Percentiles rank a stretch among this genome's conserved stretches.
phyloP scores from a whole-genome alignment of 2,113 vertebrate species.

The Castor canadensis region DNA sequence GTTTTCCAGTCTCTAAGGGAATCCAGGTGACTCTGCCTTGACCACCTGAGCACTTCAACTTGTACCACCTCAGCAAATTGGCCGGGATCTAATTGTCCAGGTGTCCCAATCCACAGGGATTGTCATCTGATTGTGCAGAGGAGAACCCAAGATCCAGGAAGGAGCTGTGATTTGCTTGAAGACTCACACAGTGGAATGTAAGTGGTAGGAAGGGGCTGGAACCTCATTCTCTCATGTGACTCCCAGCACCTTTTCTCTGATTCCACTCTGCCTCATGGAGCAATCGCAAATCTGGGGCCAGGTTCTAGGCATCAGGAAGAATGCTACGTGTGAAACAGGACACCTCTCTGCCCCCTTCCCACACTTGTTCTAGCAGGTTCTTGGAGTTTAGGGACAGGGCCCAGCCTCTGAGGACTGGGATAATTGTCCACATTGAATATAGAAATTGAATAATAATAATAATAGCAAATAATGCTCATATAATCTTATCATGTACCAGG shows the following conservation, averaged over 20 bases:
- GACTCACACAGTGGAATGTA: too few species aligned
- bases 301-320: not conserved
- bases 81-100: not conserved
- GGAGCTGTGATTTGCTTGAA: not conserved
- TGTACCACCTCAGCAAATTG: not conserved
- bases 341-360: not conserved
- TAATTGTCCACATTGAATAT: not conserved
- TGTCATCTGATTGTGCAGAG: too few species aligned
- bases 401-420: not conserved
- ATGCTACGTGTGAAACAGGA: not conserved
- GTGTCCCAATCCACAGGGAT: not conserved
- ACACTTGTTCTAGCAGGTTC: not conserved
- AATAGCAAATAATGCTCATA: not conserved
- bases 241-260: not conserved
- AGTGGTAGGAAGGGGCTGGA: not conserved
- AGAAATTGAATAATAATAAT: not conserved
- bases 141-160: not conserved
- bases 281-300: not conserved
- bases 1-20: not conserved
- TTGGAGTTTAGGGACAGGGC: not conserved
- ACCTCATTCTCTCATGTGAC: not conserved
- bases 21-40: not conserved
- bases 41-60: not conserved
- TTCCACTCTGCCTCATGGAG: not conserved
- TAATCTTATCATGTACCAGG: too few species aligned